Evolutionary conservation across 2,888 invertebrate genomes (phyloP), one percentile per base, ranked within the genome.

Genomic region (Gastracanthus pulcherrimus): DNA sequence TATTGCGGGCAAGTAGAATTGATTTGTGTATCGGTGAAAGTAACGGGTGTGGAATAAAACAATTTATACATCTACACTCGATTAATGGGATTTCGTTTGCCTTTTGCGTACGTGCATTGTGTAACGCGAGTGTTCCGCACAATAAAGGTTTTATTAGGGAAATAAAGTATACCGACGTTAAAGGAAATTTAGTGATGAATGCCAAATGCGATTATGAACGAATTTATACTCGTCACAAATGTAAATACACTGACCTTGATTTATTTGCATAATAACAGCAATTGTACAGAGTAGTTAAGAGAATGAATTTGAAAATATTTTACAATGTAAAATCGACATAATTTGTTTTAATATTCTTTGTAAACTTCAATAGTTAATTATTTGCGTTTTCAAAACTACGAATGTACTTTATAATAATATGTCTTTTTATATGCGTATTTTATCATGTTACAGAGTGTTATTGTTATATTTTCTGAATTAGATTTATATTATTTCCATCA

Each of bases 181-280:
- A 74, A 48, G 2, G 16, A 77, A 26, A 11, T 45, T 55, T 19
- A 60, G 23, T 34, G 70, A 69, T 34, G 45, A 48, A 36, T 77
- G 77, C 77, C 77, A 77, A 77, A 77, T 62, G 31, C 13, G n/a
- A 36, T 38, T 75, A 51, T 31, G 11, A 67, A 31, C 31, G 67
- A 75, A 75, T 48, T 75, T 62, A 48, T 75, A 62, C 51, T 45
- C 31, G 31, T 67, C 58, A 31, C 23, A 34, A 48, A 26, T 70
- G 70, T 62, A 62, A 48, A 77, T 69, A 70, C 48, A 36, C 69
- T 38, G 19, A 2, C 16, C 9, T 11, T 31, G 6, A 45, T 45
- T 41, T 45, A 58, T 60, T 55, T 60, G 4, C 13, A 31, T n/a
- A 48, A 11, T n/a, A 45, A 6, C 4, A 31, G 60, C 1, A 2